Base-by-base conservation (phyloP, 2,113 vertebrate species). In the Neolamprologus caudopunctatus region DNA sequence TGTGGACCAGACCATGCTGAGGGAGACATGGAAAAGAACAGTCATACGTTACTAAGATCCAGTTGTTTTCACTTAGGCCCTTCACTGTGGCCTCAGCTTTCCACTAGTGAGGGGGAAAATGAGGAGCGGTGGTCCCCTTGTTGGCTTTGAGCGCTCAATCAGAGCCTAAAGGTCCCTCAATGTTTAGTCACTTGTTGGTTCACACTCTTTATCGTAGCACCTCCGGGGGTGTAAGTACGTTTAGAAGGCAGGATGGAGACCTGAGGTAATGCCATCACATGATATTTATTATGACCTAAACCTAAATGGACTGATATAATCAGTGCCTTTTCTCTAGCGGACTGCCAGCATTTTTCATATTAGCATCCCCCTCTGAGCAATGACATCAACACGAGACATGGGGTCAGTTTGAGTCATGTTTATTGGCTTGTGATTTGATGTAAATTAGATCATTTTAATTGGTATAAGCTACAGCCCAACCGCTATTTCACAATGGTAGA, bases 31-130 rank as follows among this genome's bases (percentile, higher is more conserved):
- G 94, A 93, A 95, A 93, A 94, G 80, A 91, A 21, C 54, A 89
- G 80, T 91, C 88, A 93, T 91, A 40, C 85, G 86, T 85, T 87
- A 88, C 88, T 86, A 58, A 92, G 90, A 84, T 84, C 75, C 93
- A 96, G 94, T 96, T 96, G 95, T 95, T 97, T 96, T 95, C 94
- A 96, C 87, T 97, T 95, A 95, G 78, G 47, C 50, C 83, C 89
- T 94, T 88, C 83, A 82, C 87, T 86, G 88, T 88, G 94, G 90
- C 94, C 94, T 93, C 91, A 17, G 28, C 81, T 93, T 94, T 95
- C 92, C 90, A 87, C 86, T 40, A 85, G 83, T 55, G 37, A 82
- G 58, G 78, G 45, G 71, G 58, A 50, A 73, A 19, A 47, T 24
- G 50, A 45, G 89, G 80, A 81, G 88, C 21, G 31, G 58, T 61